A percentile compares a stretch with the other conserved stretches of the same genome.
Conservation (phyloP, 1,140 invertebrate genomes). For the Araneus ventricosus region DNA sequence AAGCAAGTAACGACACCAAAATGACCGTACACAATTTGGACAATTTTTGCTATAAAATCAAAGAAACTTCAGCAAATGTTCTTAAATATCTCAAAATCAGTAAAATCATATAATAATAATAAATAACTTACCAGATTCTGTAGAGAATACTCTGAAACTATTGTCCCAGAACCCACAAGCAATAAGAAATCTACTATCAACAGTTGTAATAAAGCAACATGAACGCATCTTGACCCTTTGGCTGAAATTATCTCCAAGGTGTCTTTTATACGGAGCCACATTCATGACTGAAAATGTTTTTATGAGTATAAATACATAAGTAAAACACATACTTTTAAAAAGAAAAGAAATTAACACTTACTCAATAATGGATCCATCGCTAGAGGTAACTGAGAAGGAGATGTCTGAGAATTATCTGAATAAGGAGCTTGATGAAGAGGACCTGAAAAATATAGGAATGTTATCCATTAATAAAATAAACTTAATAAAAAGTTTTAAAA, state of each 20-base stretch:
- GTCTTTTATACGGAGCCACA: conserved; percentile 84
- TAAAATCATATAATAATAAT: background rate
- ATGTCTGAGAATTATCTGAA: conserved; percentile 86
- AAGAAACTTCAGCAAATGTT: background rate
- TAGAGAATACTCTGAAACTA: conserved; percentile 98
- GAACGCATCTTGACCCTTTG: conserved; percentile 95
- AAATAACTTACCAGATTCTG: conserved; percentile 89
- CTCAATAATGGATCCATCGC: conserved; percentile 97
- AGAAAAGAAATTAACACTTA: conserved; percentile 81
- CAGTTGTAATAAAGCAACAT: conserved; percentile 98
- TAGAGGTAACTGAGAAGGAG: conserved; percentile 91
- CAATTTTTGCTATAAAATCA: conserved; percentile 91
- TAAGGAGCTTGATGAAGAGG: conserved; percentile 90
- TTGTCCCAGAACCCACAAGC: conserved; percentile 99
- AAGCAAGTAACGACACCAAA: conserved; percentile 99
- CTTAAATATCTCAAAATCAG: background rate
- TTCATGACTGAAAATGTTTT: conserved; percentile 77
- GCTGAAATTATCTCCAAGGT: conserved; percentile 97
- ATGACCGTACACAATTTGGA: conserved; percentile 99
- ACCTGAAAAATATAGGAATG: conserved; percentile 79
- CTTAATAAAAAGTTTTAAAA: too few species aligned
- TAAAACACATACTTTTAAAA: background rate
- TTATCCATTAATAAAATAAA: background rate
- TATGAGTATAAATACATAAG: background rate
- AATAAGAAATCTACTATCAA: conserved; percentile 96